Base-by-base conservation (phyloP, 2,113 vertebrate species). In the Cynocephalus volans region DNA sequence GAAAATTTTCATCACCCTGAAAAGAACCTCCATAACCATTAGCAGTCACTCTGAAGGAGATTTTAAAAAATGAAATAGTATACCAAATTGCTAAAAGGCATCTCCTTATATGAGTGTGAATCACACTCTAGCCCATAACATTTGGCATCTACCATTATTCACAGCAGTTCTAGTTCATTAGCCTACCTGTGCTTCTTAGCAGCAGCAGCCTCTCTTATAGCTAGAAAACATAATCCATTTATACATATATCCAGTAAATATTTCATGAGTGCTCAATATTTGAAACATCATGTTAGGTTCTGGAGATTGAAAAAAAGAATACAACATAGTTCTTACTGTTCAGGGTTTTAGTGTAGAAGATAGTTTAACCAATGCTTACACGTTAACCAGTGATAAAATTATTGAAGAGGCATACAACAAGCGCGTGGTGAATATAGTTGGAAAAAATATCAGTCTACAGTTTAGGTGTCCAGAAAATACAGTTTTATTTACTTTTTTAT, bases 11-110 rank as follows among this genome's bases (percentile, higher is more conserved):
- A 62, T 14, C 56, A 70, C 9, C 2, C n/a, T 0, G 0, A 33
- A 33, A 72, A 67, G 28, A 97, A 97, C 81, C 17, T 26, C 8
- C 6, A 80, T 62, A 52, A 23, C 24, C 5, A 89, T 60, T 79
- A 82, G 19, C 21, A 89, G 12, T 52, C 10, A 54, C 64, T 65
- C n/a, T 93, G 62, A 65, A 79, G 69, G 60, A 5, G 8, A 77
- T 69, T 90, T 45, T 21, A 10, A 45, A 52, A 91, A 83, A 80
- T 67, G 5, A 86, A 96, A 75, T 75, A 80, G n/a, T 60, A 48
- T 77, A 41, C 4, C 21, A 77, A 64, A 79, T 86, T 83, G 8
- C n/a, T 77, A 77, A 89, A 67, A 62, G 48, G 4, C 4, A 54
- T 82, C 12, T 87, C 18, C 19, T 56, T 23, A 15, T 82, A 21